These are phyloP conservation scores for Paradoxurus hermaphroditus DNA, from an alignment of 2,113 vertebrate genomes.

Conservation along the genomic window DNA sequence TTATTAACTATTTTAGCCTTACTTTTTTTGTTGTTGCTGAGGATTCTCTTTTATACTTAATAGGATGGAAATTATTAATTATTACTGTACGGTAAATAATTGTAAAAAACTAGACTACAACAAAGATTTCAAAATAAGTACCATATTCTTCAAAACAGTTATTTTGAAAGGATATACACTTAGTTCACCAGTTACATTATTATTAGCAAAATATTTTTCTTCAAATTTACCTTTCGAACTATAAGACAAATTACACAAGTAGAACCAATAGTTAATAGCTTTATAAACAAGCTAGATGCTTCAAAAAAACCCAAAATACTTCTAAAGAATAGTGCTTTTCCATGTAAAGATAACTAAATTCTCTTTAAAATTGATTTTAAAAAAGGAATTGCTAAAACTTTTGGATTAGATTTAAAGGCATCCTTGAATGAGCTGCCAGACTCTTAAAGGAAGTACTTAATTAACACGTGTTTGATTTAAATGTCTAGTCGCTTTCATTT, in stretches of 20 bases:
- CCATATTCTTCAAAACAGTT: not conserved
- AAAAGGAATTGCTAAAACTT: not conserved
- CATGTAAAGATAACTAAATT: not conserved
- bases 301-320: not conserved
- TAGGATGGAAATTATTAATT: not conserved
- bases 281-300: not conserved
- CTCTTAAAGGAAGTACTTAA: not conserved
- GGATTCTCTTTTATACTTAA: not conserved
- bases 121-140: not conserved
- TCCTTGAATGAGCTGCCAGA: not conserved
- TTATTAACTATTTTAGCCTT: not conserved
- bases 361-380: not conserved
- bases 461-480: not conserved
- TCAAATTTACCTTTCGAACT: not conserved
- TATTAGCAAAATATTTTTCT: not conserved
- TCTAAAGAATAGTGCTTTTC: not conserved
- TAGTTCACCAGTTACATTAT: not conserved
- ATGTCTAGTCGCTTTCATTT: not conserved
- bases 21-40: not conserved
- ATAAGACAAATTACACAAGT: not conserved
- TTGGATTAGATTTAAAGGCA: not conserved
- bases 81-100: not conserved
- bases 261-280: not conserved
- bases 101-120: not conserved
- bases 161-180: not conserved